These are phyloP conservation scores for Caprella mutica DNA, from an alignment of 2,888 invertebrate species.

Conservation along the genomic window DNA sequence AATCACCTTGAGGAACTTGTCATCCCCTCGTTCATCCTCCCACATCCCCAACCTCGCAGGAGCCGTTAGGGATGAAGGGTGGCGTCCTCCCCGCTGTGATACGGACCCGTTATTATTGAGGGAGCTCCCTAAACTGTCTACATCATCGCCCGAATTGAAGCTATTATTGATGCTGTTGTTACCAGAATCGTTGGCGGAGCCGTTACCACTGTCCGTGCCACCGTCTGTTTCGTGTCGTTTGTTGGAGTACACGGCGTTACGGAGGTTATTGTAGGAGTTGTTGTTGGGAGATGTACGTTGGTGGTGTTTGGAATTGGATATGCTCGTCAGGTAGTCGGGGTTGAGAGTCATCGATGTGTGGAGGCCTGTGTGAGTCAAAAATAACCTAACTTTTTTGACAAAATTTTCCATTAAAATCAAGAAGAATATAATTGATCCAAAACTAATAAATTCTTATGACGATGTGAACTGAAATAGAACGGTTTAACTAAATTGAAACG, in stretches of 20 bases:
- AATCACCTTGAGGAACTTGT: constrained; percentile 30
- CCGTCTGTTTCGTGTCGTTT: background rate
- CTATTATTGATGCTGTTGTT: constrained; percentile 14
- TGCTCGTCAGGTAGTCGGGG: constrained; percentile 11
- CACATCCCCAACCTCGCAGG: constrained; percentile 34
- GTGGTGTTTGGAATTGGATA: background rate
- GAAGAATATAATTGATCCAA: too few species aligned
- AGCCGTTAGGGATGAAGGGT: constrained; percentile 26
- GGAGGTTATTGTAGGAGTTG: constrained; percentile 12
- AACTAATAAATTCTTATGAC: too few species aligned
- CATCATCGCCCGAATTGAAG: constrained; percentile 1
- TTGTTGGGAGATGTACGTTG: constrained; percentile 10
- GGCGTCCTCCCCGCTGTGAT: background rate
- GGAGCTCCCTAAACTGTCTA: constrained; percentile 4
- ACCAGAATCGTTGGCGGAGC: constrained; percentile 1
- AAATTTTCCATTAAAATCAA: too few species aligned
- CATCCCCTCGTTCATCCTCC: constrained; percentile 28
- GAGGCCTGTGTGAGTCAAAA: constrained; percentile 19
- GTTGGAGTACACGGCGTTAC: constrained; percentile 13
- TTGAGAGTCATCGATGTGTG: constrained; percentile 21
- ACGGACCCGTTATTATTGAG: background rate
- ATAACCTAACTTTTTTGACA: constrained; percentile 7
- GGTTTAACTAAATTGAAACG: too few species aligned
- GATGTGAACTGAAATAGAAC: too few species aligned
- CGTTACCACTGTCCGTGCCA: constrained; percentile 1